These are phyloP conservation scores for Cinclus mexicanus DNA, from an alignment of 2,113 vertebrate genomes.

Conservation along the genomic window DNA sequence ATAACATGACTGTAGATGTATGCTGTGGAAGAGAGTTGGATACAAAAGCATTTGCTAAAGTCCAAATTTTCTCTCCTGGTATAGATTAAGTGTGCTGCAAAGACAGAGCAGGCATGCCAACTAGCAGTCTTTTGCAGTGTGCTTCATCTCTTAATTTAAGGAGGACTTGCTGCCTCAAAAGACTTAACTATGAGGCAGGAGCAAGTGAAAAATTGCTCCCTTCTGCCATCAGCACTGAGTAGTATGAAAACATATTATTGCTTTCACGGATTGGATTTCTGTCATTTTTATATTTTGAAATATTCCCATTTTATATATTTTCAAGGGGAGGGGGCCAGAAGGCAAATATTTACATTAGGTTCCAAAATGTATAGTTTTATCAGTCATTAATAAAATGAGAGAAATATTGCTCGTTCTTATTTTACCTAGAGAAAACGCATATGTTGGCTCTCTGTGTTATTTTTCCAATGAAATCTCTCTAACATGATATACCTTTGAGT, in stretches of 20 bases:
- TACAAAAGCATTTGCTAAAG: not conserved
- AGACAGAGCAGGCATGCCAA: not conserved
- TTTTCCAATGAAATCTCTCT: not conserved
- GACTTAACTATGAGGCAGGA: not conserved
- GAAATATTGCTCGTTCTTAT: not conserved
- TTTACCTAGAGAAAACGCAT: not conserved
- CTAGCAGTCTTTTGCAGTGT: not conserved
- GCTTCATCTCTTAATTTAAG: constrained; percentile 18
- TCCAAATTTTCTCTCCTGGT: constrained; percentile 10
- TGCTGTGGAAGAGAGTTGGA: constrained; percentile 8
- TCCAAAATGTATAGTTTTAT: not conserved
- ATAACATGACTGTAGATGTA: not conserved
- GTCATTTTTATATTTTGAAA: not conserved
- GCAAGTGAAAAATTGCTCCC: not conserved
- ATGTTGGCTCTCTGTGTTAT: not conserved
- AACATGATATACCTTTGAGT: not conserved
- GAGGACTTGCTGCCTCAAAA: not conserved
- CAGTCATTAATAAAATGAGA: not conserved
- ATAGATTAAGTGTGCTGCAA: constrained; percentile 29
- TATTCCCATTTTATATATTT: not conserved
- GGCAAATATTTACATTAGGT: not conserved
- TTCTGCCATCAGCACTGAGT: not conserved
- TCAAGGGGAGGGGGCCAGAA: not conserved
- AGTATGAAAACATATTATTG: not conserved
- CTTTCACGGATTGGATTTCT: not conserved